These are phyloP conservation scores for Austrofundulus limnaeus DNA, from an alignment of 2,113 vertebrate species.

Conservation along the genomic window DNA sequence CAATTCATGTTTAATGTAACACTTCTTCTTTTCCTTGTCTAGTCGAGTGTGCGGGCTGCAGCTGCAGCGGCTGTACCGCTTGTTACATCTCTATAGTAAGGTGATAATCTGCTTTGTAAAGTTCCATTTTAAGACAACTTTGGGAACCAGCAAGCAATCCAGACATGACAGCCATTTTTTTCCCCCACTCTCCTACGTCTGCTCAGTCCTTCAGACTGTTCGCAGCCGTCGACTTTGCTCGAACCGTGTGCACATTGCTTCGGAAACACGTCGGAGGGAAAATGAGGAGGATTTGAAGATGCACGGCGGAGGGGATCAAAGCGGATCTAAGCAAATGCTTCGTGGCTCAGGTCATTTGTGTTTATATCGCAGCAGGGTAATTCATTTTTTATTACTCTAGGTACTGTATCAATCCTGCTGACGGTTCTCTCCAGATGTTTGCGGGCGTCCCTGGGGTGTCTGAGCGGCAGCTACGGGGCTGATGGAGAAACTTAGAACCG, in stretches of 20 bases:
- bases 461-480: slow-evolving; percentile 58
- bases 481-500: slow-evolving; percentile 62
- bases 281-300: slow-evolving; percentile 23
- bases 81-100: slow-evolving; percentile 49
- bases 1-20: slow-evolving; percentile 81
- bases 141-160: slow-evolving; percentile 19
- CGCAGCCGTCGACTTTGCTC: slow-evolving; percentile 34
- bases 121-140: slow-evolving; percentile 36
- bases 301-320: slow-evolving; percentile 44
- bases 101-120: slow-evolving; percentile 44
- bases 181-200: neutral
- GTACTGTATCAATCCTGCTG: slow-evolving; percentile 69
- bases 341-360: slow-evolving; percentile 63
- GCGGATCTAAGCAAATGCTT: slow-evolving; percentile 57
- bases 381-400: slow-evolving; percentile 77
- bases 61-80: slow-evolving; percentile 45
- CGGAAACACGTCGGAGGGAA: slow-evolving; percentile 18
- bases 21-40: slow-evolving; percentile 59
- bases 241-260: slow-evolving; percentile 20
- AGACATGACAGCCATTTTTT: slow-evolving; percentile 2
- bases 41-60: slow-evolving; percentile 42
- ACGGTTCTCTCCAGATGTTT: slow-evolving; percentile 80
- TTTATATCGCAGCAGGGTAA: slow-evolving; percentile 68
- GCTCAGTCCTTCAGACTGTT: slow-evolving; percentile 9
- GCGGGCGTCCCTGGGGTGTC: slow-evolving; percentile 64